These are phyloP conservation scores for Junco hyemalis DNA, from an alignment of 2,113 vertebrate species.

Conservation along the genomic window DNA sequence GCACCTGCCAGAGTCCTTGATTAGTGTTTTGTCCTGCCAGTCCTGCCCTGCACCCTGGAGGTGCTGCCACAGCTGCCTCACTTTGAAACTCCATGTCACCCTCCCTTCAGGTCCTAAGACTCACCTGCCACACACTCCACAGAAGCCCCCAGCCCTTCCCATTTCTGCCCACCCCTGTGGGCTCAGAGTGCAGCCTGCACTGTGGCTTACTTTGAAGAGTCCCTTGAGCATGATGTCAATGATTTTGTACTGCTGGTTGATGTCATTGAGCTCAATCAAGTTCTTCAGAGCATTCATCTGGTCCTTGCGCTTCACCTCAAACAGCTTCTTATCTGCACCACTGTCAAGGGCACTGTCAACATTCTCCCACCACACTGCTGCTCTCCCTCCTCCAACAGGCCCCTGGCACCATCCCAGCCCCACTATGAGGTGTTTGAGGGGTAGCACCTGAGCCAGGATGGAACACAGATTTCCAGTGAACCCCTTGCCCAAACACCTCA, in stretches of 20 bases:
- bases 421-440: fast-evolving
- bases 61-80: not conserved
- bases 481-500: not conserved
- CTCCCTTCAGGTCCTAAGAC: not conserved
- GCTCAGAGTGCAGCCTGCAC: fast-evolving
- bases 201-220: conserved; percentile 88
- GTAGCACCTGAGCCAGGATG: not conserved
- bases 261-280: conserved; percentile 91
- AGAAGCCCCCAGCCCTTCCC: not conserved
- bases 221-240: conserved; percentile 99
- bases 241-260: conserved; percentile 99
- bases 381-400: fast-evolving
- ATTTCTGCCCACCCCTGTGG: not conserved
- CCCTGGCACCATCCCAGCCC: not conserved
- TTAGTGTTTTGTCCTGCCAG: not conserved
- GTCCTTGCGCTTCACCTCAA: conserved; percentile 96
- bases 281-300: conserved; percentile 95
- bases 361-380: not conserved
- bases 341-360: not conserved
- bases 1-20: conserved; percentile 77
- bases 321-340: conserved; percentile 91
- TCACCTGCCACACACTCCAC: not conserved
- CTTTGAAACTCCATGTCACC: not conserved
- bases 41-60: not conserved
- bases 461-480: not conserved